phyloP scores from a whole-genome alignment of 2,888 invertebrate genomes.

The Nomada hirtipes region DNA sequence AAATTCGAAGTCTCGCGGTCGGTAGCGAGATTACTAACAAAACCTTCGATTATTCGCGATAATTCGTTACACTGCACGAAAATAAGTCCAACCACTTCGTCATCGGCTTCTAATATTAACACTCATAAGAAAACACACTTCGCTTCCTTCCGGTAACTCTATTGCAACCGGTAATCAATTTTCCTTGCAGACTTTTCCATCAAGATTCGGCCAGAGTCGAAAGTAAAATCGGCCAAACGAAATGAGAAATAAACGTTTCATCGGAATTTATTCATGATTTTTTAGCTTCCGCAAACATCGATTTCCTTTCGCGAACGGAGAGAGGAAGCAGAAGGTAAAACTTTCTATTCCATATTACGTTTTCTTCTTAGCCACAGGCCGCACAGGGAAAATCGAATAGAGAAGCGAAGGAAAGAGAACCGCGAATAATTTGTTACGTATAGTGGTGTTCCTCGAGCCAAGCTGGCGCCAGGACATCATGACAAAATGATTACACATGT shows the following conservation, averaged over 20 bases:
- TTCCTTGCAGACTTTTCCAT: background rate
- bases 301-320: background rate
- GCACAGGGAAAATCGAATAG: background rate
- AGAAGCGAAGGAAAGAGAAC: background rate
- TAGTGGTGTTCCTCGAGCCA: background rate
- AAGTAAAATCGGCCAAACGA: background rate
- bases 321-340: background rate
- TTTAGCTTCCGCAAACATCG: background rate
- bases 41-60: no score
- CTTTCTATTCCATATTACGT: conserved; percentile 14
- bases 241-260: conserved; percentile 7
- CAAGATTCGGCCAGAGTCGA: background rate
- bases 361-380: conserved; percentile 1
- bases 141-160: background rate
- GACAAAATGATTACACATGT: no score
- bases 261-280: conserved; percentile 7
- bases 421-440: conserved; percentile 22
- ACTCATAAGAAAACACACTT: conserved; percentile 34
- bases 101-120: conserved; percentile 29
- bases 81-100: conserved; percentile 23
- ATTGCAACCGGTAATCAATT: conserved; percentile 23
- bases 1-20: background rate
- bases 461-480: no score
- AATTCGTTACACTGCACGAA: background rate
- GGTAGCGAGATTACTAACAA: background rate